These are phyloP conservation scores for Coelopa pilipes DNA, from an alignment of 2,888 invertebrate genomes.

Conservation along the genomic window DNA sequence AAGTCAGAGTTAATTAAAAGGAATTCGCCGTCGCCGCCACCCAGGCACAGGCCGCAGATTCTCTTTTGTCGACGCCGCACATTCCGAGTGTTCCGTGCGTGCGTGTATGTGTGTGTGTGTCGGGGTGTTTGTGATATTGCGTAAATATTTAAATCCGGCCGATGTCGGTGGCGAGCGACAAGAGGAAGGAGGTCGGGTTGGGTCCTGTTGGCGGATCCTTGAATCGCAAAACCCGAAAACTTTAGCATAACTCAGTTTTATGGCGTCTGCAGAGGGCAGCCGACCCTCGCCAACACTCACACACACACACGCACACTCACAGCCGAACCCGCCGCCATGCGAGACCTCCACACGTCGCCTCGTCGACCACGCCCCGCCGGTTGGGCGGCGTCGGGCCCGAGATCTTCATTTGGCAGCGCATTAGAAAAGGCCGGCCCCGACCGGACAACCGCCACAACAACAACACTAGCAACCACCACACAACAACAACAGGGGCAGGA, in stretches of 20 bases:
- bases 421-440: not conserved
- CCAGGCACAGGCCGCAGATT: not conserved
- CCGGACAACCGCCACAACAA: not conserved
- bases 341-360: too few species aligned
- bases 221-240: not conserved
- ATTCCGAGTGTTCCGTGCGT: not conserved
- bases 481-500: not conserved
- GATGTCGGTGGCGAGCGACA: not conserved
- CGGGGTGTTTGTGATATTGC: not conserved
- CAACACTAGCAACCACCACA: not conserved
- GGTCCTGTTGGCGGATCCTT: not conserved
- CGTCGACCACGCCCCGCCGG: too few species aligned
- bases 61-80: not conserved
- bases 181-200: not conserved
- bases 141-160: too few species aligned
- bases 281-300: not conserved
- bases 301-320: conserved; percentile 3
- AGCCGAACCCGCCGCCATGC: not conserved
- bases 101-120: not conserved
- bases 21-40: conserved; percentile 1
- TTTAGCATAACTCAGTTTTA: conserved; percentile 1
- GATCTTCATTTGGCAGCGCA: conserved; percentile 3
- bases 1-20: conserved; percentile 11
- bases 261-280: not conserved
- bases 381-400: not conserved